Percentiles rank a stretch among this genome's conserved stretches.
Evolutionary conservation across 2,888 invertebrate genomes (phyloP).

Genomic region (Orthonychiurus folsomi): DNA sequence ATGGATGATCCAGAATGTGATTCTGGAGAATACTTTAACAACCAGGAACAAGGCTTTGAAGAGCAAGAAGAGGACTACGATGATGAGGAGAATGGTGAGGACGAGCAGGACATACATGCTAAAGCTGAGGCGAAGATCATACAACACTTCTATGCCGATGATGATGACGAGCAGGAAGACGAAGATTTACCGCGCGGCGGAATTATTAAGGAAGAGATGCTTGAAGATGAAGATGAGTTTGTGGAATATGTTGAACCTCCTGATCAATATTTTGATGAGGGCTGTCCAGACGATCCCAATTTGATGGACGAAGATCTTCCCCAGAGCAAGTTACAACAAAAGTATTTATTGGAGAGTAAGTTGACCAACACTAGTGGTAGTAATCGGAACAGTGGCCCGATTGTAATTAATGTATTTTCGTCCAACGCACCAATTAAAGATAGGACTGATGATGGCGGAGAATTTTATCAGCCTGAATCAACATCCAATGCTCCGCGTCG

Average conservation of each 20-base stretch:
- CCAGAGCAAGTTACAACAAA: background rate
- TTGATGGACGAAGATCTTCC: background rate
- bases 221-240: conserved; percentile 8
- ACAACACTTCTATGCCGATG: background rate
- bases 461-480: background rate
- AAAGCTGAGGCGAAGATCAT: too few species aligned
- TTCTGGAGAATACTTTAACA: background rate
- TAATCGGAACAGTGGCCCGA: background rate
- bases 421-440: background rate
- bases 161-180: background rate
- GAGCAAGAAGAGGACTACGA: conserved; percentile 3
- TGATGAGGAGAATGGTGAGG: background rate
- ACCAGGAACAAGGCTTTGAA: background rate
- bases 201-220: background rate
- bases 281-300: background rate
- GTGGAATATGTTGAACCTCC: background rate
- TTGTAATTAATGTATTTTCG: conserved; percentile 4
- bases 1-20: background rate
- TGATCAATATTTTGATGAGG: background rate
- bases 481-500: background rate
- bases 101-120: background rate
- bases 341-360: background rate
- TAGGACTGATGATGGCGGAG: background rate
- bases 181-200: background rate
- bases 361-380: background rate